These are phyloP conservation scores for Dinomys branickii DNA, from an alignment of 2,113 vertebrate genomes.

Conservation along the genomic window DNA sequence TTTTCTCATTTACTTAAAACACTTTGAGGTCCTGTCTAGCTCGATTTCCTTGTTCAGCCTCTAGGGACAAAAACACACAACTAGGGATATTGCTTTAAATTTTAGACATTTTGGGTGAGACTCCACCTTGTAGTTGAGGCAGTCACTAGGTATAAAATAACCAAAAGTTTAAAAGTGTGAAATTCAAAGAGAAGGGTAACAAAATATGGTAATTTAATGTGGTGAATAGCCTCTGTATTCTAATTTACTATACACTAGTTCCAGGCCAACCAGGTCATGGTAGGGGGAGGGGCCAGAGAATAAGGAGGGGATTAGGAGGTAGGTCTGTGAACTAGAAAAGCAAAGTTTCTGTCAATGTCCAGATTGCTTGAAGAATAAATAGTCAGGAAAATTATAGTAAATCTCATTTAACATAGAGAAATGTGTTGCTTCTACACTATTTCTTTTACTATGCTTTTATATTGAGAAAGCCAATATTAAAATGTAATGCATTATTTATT, in stretches of 20 bases:
- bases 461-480: background rate
- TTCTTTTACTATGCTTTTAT: background rate
- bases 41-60: too few species aligned
- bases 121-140: background rate
- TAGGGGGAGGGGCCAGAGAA: background rate
- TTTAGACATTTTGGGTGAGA: background rate
- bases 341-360: background rate
- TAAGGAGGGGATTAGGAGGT: background rate
- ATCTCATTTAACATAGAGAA: background rate
- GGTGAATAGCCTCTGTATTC: background rate
- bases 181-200: background rate
- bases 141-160: background rate
- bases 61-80: background rate
- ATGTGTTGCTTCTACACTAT: background rate
- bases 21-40: background rate
- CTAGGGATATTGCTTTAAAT: background rate
- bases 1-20: background rate
- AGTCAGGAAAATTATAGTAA: background rate
- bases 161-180: background rate
- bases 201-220: background rate
- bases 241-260: background rate
- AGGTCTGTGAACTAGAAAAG: background rate
- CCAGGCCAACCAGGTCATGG: too few species aligned
- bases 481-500: background rate
- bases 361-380: background rate